phyloP scores from a whole-genome alignment of 2,888 invertebrate species.

The Formica aserva region DNA sequence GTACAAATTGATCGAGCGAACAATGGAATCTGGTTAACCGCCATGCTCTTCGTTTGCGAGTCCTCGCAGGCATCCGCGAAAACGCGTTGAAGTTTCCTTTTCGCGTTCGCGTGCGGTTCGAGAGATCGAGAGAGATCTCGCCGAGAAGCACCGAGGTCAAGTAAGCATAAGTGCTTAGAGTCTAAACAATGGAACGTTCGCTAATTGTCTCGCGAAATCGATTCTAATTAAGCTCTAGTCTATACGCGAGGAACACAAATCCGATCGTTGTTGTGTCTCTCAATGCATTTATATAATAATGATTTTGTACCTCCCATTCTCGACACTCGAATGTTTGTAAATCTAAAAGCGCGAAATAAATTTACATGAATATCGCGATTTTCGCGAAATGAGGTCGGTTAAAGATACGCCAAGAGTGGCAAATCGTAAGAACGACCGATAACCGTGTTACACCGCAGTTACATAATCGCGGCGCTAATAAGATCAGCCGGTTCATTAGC shows the following conservation, averaged over 20 bases:
- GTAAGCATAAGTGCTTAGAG: conserved; percentile 47
- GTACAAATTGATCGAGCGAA: conserved; percentile 41
- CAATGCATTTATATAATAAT: neutral
- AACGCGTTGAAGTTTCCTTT: conserved; percentile 55
- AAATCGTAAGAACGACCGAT: neutral
- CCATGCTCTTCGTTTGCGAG: conserved; percentile 45
- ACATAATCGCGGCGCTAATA: conserved; percentile 36
- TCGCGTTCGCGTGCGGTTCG: conserved; percentile 33
- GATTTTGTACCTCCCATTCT: neutral
- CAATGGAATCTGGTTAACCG: conserved; percentile 40
- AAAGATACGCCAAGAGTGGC: neutral
- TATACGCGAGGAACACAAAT: neutral
- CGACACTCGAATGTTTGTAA: neutral
- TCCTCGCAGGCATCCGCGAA: conserved; percentile 42
- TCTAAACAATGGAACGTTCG: conserved; percentile 36
- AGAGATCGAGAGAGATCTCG: conserved; percentile 34
- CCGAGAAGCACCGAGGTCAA: conserved; percentile 37
- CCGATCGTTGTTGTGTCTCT: neutral
- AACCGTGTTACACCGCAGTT: neutral
- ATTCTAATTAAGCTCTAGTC: conserved; percentile 13
- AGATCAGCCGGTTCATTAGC: conserved; percentile 65
- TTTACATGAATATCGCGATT: neutral
- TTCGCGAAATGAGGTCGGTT: neutral
- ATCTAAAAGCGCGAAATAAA: neutral
- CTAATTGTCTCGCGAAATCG: conserved; percentile 43